Evolutionary conservation across 1,140 invertebrate genomes (phyloP).

Genomic region (Myzus persicae): DNA sequence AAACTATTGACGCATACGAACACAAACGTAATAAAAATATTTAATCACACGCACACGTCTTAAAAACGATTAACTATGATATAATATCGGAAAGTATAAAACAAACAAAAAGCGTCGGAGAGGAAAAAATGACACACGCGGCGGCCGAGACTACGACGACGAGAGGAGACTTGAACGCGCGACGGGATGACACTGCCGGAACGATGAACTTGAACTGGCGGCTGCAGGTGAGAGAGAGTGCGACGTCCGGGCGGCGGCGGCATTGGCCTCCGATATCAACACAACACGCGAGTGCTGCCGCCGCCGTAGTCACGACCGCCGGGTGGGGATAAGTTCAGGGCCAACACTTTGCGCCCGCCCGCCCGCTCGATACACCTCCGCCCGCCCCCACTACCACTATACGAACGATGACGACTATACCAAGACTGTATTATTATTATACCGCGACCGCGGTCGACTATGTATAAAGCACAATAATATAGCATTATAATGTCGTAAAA

Average conservation of each 20-base stretch:
- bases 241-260: conserved; percentile 49
- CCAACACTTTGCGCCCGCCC: conserved; percentile 49
- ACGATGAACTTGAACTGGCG: conserved; percentile 57
- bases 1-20: background rate
- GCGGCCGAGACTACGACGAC: background rate
- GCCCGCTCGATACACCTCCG: conserved; percentile 6
- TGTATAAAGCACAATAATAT: background rate
- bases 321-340: conserved; percentile 59
- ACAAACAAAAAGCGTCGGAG: background rate
- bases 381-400: background rate
- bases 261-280: conserved; percentile 58
- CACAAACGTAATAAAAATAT: background rate
- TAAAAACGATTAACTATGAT: background rate
- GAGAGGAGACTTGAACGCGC: conserved; percentile 55
- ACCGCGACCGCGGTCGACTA: background rate
- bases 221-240: conserved; percentile 57
- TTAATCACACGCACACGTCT: background rate
- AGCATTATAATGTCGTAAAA: background rate
- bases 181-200: conserved; percentile 56
- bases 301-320: conserved; percentile 42
- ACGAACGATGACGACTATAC: background rate
- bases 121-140: conserved; percentile 20
- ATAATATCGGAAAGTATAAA: background rate
- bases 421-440: background rate
- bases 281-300: conserved; percentile 45